phyloP scores from a whole-genome alignment of 1,140 invertebrate genomes.

The Cherax quadricarinatus region DNA sequence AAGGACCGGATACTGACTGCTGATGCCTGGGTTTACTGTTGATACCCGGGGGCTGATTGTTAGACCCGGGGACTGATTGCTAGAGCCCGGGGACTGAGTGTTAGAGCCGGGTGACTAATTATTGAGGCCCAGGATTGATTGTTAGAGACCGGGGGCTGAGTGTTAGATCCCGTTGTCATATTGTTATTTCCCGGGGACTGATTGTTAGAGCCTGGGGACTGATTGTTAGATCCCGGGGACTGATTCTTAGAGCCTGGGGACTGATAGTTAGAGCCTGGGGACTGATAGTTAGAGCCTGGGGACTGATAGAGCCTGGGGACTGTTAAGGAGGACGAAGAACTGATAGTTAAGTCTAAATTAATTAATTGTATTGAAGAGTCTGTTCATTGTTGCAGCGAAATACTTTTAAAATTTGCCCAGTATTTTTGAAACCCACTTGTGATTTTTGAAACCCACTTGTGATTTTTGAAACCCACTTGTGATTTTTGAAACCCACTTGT shows the following conservation, averaged over 20 bases:
- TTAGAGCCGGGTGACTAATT: not conserved
- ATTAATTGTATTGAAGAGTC: too few species aligned
- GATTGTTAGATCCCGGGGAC: not conserved
- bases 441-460: too few species aligned
- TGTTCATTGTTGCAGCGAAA: too few species aligned
- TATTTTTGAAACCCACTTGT: too few species aligned
- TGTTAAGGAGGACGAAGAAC: too few species aligned
- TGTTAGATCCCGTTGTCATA: not conserved
- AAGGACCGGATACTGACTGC: slow-evolving; percentile 5
- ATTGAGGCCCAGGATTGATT: not conserved
- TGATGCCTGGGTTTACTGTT: not conserved
- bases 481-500: too few species aligned
- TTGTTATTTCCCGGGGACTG: not conserved
- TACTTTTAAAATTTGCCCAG: too few species aligned
- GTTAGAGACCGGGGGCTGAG: not conserved
- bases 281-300: too few species aligned
- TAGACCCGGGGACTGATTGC: not conserved
- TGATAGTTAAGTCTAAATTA: too few species aligned
- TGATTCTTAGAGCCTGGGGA: not conserved
- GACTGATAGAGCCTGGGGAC: too few species aligned
- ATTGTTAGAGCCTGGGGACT: not conserved
- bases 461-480: too few species aligned
- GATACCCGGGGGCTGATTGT: not conserved
- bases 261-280: too few species aligned
- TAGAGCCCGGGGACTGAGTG: not conserved